Conservation (phyloP, 2,113 vertebrate genomes). For the Dromiciops gliroides region DNA sequence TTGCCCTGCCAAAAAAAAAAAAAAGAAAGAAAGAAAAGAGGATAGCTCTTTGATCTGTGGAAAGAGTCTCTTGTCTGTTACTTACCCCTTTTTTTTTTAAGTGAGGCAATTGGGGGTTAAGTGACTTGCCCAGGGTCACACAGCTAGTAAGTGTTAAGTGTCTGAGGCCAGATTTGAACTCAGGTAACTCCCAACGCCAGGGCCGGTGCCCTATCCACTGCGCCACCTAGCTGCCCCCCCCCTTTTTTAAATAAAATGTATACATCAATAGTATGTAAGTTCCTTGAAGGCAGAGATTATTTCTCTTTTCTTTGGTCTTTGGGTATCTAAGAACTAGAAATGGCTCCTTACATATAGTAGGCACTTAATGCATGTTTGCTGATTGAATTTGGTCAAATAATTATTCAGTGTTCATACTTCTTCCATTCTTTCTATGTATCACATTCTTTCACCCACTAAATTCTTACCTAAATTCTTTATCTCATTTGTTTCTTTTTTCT, state of each 20-base stretch:
- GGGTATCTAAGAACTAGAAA: background rate
- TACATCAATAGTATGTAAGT: background rate
- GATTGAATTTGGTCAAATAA: background rate
- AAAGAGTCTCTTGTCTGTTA: no score
- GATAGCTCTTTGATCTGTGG: background rate
- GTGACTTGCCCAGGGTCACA: no score
- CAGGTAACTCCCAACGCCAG: no score
- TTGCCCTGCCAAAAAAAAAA: no score
- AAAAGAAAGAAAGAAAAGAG: no score
- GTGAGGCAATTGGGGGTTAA: no score
- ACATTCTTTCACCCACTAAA: background rate
- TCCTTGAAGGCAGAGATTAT: background rate
- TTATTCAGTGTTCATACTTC: background rate
- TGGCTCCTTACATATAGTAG: background rate
- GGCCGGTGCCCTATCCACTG: no score
- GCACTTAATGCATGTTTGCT: background rate
- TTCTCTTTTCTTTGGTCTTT: background rate
- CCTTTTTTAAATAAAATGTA: background rate
- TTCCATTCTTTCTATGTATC: background rate
- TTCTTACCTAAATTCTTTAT: background rate
- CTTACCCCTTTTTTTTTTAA: no score
- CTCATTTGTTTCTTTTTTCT: background rate
- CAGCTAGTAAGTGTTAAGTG: no score
- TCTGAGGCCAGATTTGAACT: no score
- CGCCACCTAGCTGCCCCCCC: no score